phyloP scores from a whole-genome alignment of 2,113 vertebrate species.

The Saiga tatarica region DNA sequence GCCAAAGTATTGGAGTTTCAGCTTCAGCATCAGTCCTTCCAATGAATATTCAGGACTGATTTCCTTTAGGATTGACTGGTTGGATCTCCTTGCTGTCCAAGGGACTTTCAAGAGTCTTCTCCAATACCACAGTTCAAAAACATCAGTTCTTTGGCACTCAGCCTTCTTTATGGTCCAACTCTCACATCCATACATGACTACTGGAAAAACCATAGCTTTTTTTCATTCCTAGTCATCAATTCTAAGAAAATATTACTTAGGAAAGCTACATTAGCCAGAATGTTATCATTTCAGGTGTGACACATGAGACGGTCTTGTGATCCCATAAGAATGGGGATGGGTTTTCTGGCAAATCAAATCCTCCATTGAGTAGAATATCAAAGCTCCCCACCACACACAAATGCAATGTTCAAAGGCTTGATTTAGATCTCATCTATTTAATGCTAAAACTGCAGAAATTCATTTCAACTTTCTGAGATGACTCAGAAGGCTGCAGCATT shows the following conservation, averaged over 20 bases:
- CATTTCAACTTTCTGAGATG: conserved; percentile 52
- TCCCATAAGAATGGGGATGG: rapidly evolving
- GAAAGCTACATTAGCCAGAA: background rate
- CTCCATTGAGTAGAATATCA: background rate
- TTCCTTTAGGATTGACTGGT: background rate
- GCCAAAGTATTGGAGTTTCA: background rate
- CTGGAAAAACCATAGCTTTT: background rate
- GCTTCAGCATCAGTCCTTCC: background rate
- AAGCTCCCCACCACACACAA: rapidly evolving
- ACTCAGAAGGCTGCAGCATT: conserved; percentile 40
- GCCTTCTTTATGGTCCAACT: background rate
- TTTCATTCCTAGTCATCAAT: background rate
- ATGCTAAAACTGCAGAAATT: conserved; percentile 23
- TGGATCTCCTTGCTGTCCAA: background rate
- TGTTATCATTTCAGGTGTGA: background rate
- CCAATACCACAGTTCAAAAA: background rate
- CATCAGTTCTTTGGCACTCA: background rate
- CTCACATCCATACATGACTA: background rate
- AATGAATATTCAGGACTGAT: background rate
- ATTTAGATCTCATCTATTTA: background rate
- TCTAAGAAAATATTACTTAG: background rate
- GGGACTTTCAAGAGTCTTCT: background rate
- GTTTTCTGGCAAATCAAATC: background rate
- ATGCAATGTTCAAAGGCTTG: background rate
- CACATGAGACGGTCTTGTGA: background rate